These are phyloP conservation scores for Chrysocyon brachyurus DNA, from an alignment of 2,797 vertebrate species.

Conservation along the genomic window DNA sequence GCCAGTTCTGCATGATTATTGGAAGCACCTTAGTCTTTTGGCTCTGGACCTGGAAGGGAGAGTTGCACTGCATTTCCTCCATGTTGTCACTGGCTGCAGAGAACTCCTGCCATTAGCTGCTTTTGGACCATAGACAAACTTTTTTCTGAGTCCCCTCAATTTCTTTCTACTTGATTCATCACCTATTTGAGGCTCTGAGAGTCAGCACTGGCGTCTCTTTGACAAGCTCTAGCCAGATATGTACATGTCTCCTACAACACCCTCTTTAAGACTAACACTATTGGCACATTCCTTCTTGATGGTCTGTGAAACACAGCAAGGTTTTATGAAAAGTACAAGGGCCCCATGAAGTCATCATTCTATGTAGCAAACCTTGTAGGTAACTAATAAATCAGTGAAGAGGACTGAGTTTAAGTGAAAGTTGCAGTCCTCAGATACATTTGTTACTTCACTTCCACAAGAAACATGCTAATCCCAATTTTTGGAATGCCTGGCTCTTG, in stretches of 20 bases:
- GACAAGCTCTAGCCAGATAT: conserved; percentile 34
- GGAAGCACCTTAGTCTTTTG: conserved; percentile 9
- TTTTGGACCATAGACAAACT: neutral
- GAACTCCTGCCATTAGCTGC: conserved; percentile 16
- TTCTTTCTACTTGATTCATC: conserved; percentile 72
- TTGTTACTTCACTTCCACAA: conserved; percentile 25
- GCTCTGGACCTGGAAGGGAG: neutral
- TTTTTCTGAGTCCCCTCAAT: conserved; percentile 52
- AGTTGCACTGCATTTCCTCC: neutral
- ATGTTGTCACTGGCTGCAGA: neutral
- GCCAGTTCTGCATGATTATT: conserved; percentile 1
- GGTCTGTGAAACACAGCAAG: conserved; percentile 25
- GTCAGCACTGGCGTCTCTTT: conserved; percentile 54
- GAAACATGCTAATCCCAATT: neutral
- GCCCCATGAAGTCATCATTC: conserved; percentile 15
- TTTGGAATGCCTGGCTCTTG: conserved; percentile 17
- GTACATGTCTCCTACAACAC: conserved; percentile 64
- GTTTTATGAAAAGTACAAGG: conserved; percentile 34
- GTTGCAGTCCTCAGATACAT: neutral
- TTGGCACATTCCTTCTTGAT: conserved; percentile 60
- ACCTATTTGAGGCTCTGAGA: conserved; percentile 53
- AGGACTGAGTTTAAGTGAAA: conserved; percentile 16
- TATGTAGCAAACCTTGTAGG: conserved; percentile 17
- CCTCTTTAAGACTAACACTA: conserved; percentile 55
- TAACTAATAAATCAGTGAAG: conserved; percentile 1